Base-by-base conservation (phyloP, 2,113 vertebrate species). In the Vidua chalybeata region DNA sequence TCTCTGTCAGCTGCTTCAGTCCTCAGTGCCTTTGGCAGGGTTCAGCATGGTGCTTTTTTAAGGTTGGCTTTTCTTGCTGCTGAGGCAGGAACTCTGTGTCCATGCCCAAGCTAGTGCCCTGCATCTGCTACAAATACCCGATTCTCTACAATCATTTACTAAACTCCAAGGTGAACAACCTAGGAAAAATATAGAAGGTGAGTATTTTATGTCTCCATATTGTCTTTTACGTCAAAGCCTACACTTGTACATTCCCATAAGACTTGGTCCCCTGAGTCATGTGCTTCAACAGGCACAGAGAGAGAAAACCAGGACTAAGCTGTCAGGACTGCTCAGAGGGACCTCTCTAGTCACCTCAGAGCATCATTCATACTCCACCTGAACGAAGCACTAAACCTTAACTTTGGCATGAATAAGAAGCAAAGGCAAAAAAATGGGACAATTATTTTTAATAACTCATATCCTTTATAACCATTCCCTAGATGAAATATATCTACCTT, bases 181-280 rank as follows among this genome's bases (percentile, higher is more conserved):
- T 0, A 0, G n/a, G 16, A 48, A 30, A 75, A 85, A 56, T 23
- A 16, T 9, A 66, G 8, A 78, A 45, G 9, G 35, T n/a, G 2
- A 52, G 7, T 52, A 28, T 55, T 83, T 87, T 45, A 17, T 30
- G 3, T 48, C 48, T 62, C 19, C 28, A n/a, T 56, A 20, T 8
- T 37, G 2, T 59, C 13, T 26, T 71, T 45, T 73, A 41, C 77
- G 43, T 23, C 55, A 80, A 71, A 84, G 28, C 8, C 35, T 63
- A 55, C 35, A 27, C 7, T 48, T 67, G 6, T 0, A 43, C 7
- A 37, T 51, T 73, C 33, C 43, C 22, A 23, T 28, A 52, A 83
- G 15, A 31, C 14, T 76, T 6, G 1, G 24, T 83, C 18, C 10
- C 20, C 24, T 76, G 28, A 30, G 28, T 35, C 31, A 12, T 15